phyloP scores from a whole-genome alignment of 53 echinoderm and acorn worm genomes.

The Stichopus horrens region DNA sequence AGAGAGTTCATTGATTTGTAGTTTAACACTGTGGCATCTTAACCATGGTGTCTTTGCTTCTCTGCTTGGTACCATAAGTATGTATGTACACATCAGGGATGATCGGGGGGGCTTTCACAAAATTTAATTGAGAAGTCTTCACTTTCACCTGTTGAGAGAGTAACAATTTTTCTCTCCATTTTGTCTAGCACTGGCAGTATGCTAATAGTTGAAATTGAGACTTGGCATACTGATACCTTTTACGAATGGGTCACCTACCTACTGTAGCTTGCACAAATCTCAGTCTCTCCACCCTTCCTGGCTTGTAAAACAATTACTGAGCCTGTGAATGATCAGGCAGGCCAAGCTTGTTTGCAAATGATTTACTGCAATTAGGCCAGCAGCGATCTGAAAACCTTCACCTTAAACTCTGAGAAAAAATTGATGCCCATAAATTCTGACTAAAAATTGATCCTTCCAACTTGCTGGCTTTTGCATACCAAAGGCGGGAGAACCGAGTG shows the following conservation, averaged over 20 bases:
- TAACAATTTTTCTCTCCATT: not conserved
- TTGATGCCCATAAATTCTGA: constrained; percentile 33
- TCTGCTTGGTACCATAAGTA: no score
- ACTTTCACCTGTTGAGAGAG: constrained; percentile 6
- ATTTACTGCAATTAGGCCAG: constrained; percentile 46
- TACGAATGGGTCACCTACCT: not conserved
- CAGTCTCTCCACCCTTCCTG: not conserved
- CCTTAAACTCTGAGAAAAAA: constrained; percentile 16
- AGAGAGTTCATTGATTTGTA: no score
- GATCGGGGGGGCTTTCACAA: no score
- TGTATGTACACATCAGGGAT: no score
- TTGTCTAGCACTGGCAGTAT: not conserved
- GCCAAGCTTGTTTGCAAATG: not conserved
- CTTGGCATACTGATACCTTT: not conserved
- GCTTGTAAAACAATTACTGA: constrained; percentile 23
- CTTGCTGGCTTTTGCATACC: constrained; percentile 16
- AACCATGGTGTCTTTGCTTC: no score
- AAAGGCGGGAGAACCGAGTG: not conserved
- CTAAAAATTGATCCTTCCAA: constrained; percentile 15
- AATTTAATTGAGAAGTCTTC: not conserved
- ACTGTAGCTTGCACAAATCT: not conserved
- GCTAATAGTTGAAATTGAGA: not conserved
- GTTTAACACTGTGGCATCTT: no score
- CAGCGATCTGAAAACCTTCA: constrained; percentile 2
- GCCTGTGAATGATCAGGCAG: not conserved